phyloP scores from a whole-genome alignment of 2,888 invertebrate species.

The Iselma pallidipennis region DNA sequence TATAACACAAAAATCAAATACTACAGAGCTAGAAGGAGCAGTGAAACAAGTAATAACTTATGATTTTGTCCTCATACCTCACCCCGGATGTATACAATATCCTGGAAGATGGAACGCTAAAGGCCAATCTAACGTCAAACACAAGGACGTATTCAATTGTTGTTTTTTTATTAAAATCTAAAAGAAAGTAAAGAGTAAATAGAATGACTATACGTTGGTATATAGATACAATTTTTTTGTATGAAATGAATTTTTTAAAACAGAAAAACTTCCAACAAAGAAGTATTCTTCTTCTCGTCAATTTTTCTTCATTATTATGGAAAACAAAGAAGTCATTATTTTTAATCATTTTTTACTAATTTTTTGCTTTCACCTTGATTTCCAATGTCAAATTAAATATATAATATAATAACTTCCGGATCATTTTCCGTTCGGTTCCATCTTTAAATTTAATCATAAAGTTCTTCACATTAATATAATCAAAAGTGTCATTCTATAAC shows the following conservation, averaged over 20 bases:
- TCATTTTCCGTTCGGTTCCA: background rate
- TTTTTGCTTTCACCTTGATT: background rate
- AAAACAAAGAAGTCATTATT: too few relatives aligned
- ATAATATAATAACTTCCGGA: too few relatives aligned
- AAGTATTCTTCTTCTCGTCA: too few relatives aligned
- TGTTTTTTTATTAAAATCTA: too few relatives aligned
- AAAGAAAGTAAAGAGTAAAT: background rate
- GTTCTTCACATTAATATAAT: slow-evolving; percentile 1
- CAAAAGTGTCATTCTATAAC: background rate
- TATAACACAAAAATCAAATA: too few relatives aligned
- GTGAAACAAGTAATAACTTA: background rate
- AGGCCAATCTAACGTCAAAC: slow-evolving; percentile 1
- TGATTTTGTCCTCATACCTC: background rate
- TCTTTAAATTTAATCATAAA: background rate
- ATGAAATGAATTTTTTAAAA: too few relatives aligned
- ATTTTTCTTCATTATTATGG: too few relatives aligned
- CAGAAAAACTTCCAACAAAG: too few relatives aligned
- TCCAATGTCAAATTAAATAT: background rate
- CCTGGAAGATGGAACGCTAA: background rate
- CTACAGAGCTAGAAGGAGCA: too few relatives aligned
- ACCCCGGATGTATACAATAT: background rate
- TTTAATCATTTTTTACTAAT: background rate
- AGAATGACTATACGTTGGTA: too few relatives aligned
- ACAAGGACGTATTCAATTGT: background rate
- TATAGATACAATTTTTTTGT: too few relatives aligned